These are phyloP conservation scores for Unio pictorum DNA, from an alignment of 2,888 invertebrate species.

Conservation along the genomic window DNA sequence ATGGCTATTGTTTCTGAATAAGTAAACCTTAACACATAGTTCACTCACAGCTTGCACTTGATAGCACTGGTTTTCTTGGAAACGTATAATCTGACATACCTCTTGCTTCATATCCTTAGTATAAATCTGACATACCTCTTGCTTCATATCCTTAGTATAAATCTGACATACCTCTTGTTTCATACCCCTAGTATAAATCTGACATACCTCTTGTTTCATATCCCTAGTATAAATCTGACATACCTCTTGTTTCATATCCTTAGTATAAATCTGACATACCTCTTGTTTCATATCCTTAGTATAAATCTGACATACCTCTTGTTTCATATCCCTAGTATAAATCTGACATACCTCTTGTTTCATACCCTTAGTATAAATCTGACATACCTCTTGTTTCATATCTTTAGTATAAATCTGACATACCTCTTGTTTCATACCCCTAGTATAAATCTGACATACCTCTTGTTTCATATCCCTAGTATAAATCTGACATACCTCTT, in stretches of 20 bases:
- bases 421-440: too few relatives aligned
- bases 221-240: slow-evolving; percentile 15
- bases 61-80: too few relatives aligned
- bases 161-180: slow-evolving; percentile 50
- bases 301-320: slow-evolving; percentile 43
- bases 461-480: too few relatives aligned
- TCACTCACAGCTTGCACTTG: too few relatives aligned
- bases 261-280: slow-evolving; percentile 30
- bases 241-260: slow-evolving; percentile 54
- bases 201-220: slow-evolving; percentile 54
- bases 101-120: slow-evolving; percentile 43
- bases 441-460: too few relatives aligned
- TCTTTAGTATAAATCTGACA: too few relatives aligned
- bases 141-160: slow-evolving; percentile 30
- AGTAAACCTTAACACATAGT: too few relatives aligned
- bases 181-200: slow-evolving; percentile 24
- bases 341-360: slow-evolving; percentile 39
- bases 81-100: slow-evolving; percentile 30
- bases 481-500: too few relatives aligned
- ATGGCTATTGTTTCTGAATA: too few relatives aligned
- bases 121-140: slow-evolving; percentile 43
- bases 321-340: slow-evolving; percentile 35
- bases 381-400: too few relatives aligned
- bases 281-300: slow-evolving; percentile 43
- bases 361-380: too few relatives aligned